Evolutionary conservation across 2,888 invertebrate genomes (phyloP).

Genomic region (Thecophora atra): DNA sequence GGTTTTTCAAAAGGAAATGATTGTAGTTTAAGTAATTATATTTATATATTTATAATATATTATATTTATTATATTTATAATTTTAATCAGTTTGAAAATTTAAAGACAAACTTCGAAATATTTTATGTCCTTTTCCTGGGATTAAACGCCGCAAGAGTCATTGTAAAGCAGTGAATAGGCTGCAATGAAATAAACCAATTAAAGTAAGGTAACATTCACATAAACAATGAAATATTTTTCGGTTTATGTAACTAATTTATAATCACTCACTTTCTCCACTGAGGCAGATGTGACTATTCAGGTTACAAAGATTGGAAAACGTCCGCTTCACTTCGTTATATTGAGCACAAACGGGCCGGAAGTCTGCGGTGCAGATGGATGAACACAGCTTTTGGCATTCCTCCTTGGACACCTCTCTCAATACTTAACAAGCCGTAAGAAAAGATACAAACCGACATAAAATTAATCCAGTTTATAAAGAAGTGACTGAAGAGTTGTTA

Average conservation of each 20-base stretch:
- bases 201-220: neutral
- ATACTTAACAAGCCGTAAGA: neutral
- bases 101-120: no score
- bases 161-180: conserved; percentile 1
- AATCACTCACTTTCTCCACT: conserved; percentile 26
- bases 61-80: no score
- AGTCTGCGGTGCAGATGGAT: conserved; percentile 15
- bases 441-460: neutral
- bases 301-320: conserved; percentile 9
- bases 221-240: neutral
- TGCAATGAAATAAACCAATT: neutral
- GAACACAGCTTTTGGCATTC: conserved; percentile 23
- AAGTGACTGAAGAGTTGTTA: no score
- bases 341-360: conserved; percentile 16
- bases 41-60: no score
- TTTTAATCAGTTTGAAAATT: no score
- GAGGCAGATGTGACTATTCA: conserved; percentile 12
- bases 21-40: no score
- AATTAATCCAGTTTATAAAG: no score
- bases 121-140: neutral
- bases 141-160: conserved; percentile 5
- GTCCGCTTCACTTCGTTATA: conserved; percentile 5
- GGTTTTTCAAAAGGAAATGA: no score
- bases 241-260: neutral
- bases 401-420: conserved; percentile 2